Evolutionary conservation across 2,113 vertebrate species (phyloP), one percentile per base, ranked within the genome.

Genomic region (Lasiurus cinereus): DNA sequence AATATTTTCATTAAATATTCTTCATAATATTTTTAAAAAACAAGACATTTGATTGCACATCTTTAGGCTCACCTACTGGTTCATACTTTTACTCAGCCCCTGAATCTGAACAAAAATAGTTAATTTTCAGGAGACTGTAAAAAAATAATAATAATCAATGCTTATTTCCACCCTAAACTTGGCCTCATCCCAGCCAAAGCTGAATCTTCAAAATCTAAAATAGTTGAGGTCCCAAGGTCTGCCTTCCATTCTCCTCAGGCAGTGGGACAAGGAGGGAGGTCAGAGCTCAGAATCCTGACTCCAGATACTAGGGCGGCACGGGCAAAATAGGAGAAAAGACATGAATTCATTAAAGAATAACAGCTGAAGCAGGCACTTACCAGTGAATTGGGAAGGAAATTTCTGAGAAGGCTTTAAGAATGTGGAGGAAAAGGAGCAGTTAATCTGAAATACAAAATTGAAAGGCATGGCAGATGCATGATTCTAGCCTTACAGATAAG

Each of bases 381-480:
- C 66, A 82, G 36, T 85, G 70, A 95, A 86, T 12, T 16, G n/a
- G 56, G 66, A 83, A 95, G 96, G 85, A 94, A 88, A 96, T 94
- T 87, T 95, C 85, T 91, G 90, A 95, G 90, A 82, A 92, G 70
- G 33, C 56, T 62, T 96, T 94, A 86, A 94, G 91, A 83, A 88
- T 29, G 14, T 78, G 56, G 19, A 91, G 91, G 88, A 79, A 88
- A 93, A 94, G 77, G 82, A 94, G 69, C 82, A 79, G 95, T 86
- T 94, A 85, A 95, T 94, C 82, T 94, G 91, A 97, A 96, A 91
- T 83, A 95, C 56, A 79, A 59, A 94, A 94, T 79, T 94, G 91
- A 96, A 96, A 96, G 91, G 56, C 54, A 31, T 3, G 54, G 43
- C 97, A 97, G 95, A 94, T 86, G 94, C 43, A 59, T 43, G 59